Evolutionary conservation across 2,113 vertebrate genomes (phyloP).

Genomic region (Equus quagga): DNA sequence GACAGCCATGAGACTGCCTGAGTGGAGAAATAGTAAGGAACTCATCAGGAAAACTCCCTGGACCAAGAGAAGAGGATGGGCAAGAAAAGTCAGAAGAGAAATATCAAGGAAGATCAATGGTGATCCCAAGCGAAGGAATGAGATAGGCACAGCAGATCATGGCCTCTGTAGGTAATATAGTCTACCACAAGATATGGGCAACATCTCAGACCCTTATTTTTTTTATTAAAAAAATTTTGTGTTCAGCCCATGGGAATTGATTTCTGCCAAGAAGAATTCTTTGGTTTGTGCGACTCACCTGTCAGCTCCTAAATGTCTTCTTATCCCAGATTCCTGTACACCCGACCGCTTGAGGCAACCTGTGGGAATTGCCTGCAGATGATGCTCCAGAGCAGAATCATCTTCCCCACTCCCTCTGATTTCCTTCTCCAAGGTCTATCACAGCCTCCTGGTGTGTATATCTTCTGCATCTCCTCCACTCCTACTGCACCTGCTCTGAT

Average conservation of each 20-base stretch:
- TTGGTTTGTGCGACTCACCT: background rate
- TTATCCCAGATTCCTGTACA: background rate
- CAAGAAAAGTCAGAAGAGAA: background rate
- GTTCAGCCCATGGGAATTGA: background rate
- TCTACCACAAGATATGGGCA: background rate
- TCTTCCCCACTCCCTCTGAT: background rate
- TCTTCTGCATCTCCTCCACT: background rate
- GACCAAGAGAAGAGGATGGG: no score
- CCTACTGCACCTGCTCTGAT: accelerated
- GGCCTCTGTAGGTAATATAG: background rate
- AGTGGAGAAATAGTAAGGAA: background rate
- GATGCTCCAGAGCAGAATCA: background rate
- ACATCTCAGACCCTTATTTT: background rate
- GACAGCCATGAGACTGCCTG: background rate
- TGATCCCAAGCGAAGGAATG: background rate
- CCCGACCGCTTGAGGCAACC: no score
- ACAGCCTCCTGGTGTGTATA: accelerated
- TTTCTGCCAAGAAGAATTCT: background rate
- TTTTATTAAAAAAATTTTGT: background rate
- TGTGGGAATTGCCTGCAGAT: accelerated
- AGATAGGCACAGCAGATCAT: background rate
- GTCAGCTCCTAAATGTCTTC: background rate
- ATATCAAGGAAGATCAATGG: background rate
- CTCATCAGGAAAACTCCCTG: background rate
- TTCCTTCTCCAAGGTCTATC: background rate